Evolutionary conservation across 2,888 invertebrate species (phyloP), one percentile per base, ranked within the genome.

Genomic region (Machimus atricapillus): DNA sequence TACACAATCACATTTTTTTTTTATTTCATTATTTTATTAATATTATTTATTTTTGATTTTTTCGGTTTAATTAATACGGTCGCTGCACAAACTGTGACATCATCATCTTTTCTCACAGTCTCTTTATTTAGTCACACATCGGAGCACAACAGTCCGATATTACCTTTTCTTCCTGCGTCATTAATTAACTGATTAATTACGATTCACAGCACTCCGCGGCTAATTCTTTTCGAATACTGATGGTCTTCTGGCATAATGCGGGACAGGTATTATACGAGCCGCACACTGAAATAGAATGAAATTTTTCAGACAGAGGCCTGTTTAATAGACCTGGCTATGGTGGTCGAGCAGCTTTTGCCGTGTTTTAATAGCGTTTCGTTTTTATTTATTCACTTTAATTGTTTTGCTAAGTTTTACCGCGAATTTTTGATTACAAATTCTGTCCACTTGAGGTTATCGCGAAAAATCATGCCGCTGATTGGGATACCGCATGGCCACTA

Each of bases 151-250:
- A 81, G 6, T 19, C 66, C 66, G 19, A 27, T 12, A 66, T 66
- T 52, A 81, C 43, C 12, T 81, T 52, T 31, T 14, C 52, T 46
- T 56, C 12, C 27, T 81, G 81, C 81, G 81, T 81, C 81, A 81
- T 56, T 31, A 81, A 81, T 81, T 52, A 52, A 81, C 31, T 56
- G 46, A 81, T 81, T 81, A 81, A 31, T 52, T 56, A 56, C 37
- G 8, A 56, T 34, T 81, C 81, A 81, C 46, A 56, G 27, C 81
- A 81, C 81, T 56, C 43, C 16, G 52, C 81, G 34, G 23, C 23
- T 66, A 66, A 66, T 66, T 66, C 27, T 23, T 12, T 19, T 66
- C 27, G 66, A 66, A 66, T 66, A 66, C 66, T 66, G 66, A 66
- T 66, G 66, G 27, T 66, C 19, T 27, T 9, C 14, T 66, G 66